Evolutionary conservation across 2,113 vertebrate genomes (phyloP), one percentile per base, ranked within the genome.

Genomic region (Nyctereutes procyonoides): DNA sequence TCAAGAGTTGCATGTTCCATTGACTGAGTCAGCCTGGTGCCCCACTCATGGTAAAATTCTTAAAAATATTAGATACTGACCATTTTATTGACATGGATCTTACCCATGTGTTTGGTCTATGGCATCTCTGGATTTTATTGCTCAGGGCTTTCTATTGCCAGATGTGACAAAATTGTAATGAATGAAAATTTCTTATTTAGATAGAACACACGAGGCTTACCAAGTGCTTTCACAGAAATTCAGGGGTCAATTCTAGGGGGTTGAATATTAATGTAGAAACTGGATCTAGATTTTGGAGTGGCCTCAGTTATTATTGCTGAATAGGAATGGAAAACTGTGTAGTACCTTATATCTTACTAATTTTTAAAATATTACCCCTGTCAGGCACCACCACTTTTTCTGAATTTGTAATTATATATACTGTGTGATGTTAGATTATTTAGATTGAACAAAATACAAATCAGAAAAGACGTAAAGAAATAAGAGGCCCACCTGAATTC

Each of bases 41-140:
- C 26, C 62, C 62, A 99, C 55, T 55, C 15, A 16, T 13, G 55
- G 55, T 55, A 99, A 98, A 82, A 24, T 51, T 95, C n/a, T 89
- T 91, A 56, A 81, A 92, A 92, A 32, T 73, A 53, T 8, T 65
- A 82, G 38, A 9, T 35, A 53, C 20, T 22, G 43, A 96, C 10
- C 30, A 73, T 86, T 87, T 82, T 93, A 77, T 88, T 71, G 38
- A 60, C 65, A 14, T 35, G 58, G 62, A 71, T n/a, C 5, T 60
- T 60, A 8, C 43, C 65, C 85, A 0, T 48, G 26, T 85, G 65
- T 81, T 89, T 96, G 16, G 11, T 56, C 16, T 65, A 14, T 53
- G 73, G 26, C 63, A 77, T 91, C 51, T 73, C 30, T 85, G 56
- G 56, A 19, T 85, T 67, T 80, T 94, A 74, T 80, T 80, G 48